These are phyloP conservation scores for Mythimna lalbum DNA, from an alignment of 2,888 invertebrate species.

Conservation along the genomic window DNA sequence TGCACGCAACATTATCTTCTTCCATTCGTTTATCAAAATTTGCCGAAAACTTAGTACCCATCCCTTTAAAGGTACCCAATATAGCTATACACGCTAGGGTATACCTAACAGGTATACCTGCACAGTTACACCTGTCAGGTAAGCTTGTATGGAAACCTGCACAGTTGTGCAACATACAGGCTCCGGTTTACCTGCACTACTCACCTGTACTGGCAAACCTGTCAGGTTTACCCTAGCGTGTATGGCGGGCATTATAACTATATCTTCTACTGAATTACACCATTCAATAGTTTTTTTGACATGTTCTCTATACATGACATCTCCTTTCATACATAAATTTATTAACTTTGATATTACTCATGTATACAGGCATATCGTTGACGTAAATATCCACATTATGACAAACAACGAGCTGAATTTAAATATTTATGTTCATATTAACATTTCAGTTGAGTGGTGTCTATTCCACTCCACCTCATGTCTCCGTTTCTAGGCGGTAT, in stretches of 20 bases:
- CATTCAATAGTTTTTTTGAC: background rate
- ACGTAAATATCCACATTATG: slow-evolving; percentile 17
- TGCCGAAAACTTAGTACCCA: background rate
- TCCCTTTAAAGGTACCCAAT: no score
- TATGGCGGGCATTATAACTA: no score
- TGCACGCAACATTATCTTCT: background rate
- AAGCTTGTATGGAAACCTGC: no score
- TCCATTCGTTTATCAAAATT: background rate
- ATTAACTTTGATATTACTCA: slow-evolving; percentile 12
- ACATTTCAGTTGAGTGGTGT: slow-evolving; percentile 16
- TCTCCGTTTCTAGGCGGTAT: slow-evolving; percentile 13
- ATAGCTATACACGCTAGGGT: no score
- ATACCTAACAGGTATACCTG: no score
- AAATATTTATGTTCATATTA: slow-evolving; percentile 21
- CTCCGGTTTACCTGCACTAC: no score
- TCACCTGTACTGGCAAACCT: no score
- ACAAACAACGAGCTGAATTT: slow-evolving; percentile 28
- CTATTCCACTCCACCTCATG: background rate
- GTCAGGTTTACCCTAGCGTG: no score
- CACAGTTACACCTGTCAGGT: no score
- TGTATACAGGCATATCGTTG: slow-evolving; percentile 19
- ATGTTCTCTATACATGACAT: background rate
- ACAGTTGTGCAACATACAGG: no score
- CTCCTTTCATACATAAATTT: slow-evolving; percentile 1
- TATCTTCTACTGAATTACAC: background rate